These are phyloP conservation scores for Heliothis peltigera DNA, from an alignment of 2,888 invertebrate genomes.

Conservation along the genomic window DNA sequence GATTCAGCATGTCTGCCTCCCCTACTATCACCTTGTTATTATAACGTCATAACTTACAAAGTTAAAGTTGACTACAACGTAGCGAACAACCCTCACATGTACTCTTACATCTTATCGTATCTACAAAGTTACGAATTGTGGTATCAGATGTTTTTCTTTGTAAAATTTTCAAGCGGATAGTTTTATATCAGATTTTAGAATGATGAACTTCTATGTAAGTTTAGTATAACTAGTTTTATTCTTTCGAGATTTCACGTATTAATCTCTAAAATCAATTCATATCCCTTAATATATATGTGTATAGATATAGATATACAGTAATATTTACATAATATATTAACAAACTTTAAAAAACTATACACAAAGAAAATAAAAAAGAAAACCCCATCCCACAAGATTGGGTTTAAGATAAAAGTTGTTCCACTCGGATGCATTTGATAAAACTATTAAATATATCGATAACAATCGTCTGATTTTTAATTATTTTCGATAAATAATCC, in stretches of 20 bases:
- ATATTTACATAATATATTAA: too few relatives aligned
- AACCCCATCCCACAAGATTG: background rate
- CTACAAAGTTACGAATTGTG: constrained; percentile 16
- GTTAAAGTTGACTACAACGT: constrained; percentile 7
- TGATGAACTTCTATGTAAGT: constrained; percentile 3
- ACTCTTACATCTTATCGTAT: background rate
- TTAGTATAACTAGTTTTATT: background rate
- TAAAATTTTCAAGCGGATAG: constrained; percentile 19
- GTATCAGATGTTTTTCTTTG: constrained; percentile 25
- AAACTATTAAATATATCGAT: background rate
- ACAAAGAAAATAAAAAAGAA: too few relatives aligned
- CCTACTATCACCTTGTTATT: background rate
- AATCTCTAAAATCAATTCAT: background rate
- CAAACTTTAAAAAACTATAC: too few relatives aligned
- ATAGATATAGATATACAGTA: too few relatives aligned
- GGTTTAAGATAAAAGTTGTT: background rate
- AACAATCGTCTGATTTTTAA: background rate
- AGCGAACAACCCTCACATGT: constrained; percentile 6
- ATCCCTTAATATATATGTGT: background rate
- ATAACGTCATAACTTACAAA: constrained; percentile 12
- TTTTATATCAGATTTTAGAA: constrained; percentile 16
- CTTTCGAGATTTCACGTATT: too few relatives aligned
- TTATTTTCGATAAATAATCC: background rate
- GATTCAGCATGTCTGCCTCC: background rate
- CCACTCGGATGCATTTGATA: background rate